Evolutionary conservation across 2,797 vertebrate genomes (phyloP).

Genomic region (Diceros bicornis): DNA sequence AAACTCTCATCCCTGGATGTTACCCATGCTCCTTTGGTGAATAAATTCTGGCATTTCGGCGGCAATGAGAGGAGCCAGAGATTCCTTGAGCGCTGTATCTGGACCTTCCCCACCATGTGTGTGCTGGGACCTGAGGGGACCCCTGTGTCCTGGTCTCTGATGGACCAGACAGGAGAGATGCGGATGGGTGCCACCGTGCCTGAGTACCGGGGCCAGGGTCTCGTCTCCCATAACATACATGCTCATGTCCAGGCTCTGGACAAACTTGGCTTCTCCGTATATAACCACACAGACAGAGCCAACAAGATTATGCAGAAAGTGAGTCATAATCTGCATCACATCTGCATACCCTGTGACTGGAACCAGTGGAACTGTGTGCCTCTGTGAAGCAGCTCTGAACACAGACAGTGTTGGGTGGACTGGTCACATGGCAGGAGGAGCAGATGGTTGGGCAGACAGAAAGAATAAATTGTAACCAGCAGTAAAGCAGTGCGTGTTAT

Average conservation of each 20-base stretch:
- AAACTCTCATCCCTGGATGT: conserved; percentile 57
- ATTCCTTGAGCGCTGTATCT: conserved; percentile 69
- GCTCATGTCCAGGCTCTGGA: background rate
- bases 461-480: background rate
- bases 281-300: conserved; percentile 58
- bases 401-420: background rate
- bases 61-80: conserved; percentile 64
- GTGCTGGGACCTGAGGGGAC: conserved; percentile 43
- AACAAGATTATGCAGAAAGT: conserved; percentile 53
- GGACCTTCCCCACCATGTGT: background rate
- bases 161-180: conserved; percentile 75
- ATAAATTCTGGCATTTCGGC: conserved; percentile 71
- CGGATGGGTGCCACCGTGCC: conserved; percentile 68
- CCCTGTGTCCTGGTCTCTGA: conserved; percentile 33
- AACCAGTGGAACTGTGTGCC: conserved; percentile 75
- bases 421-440: background rate
- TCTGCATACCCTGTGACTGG: conserved; percentile 54
- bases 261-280: background rate
- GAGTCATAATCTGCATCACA: background rate
- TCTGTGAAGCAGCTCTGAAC: background rate
- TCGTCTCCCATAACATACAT: background rate
- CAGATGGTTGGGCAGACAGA: background rate
- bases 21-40: conserved; percentile 38
- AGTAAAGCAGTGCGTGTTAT: background rate
- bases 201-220: conserved; percentile 46